These are phyloP conservation scores for Rhynchonema sp. DNA, from an alignment of 2,888 invertebrate genomes.

Conservation along the genomic window DNA sequence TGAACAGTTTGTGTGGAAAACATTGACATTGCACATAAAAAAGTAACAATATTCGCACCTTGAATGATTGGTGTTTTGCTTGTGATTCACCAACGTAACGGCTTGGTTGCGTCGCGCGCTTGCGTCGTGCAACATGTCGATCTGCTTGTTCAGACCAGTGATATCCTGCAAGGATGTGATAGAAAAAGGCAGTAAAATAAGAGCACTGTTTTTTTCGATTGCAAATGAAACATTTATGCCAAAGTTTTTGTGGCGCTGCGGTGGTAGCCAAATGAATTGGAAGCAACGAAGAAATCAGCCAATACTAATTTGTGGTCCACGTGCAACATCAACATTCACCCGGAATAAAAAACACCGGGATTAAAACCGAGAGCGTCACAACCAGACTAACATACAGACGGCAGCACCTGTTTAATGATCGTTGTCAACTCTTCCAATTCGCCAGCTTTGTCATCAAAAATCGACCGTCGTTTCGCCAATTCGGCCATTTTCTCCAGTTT, in stretches of 20 bases:
- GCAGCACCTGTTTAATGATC: constrained; percentile 75
- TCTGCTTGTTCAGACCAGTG: constrained; percentile 80
- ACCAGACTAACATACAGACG: constrained; percentile 31
- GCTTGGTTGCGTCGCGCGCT: not conserved
- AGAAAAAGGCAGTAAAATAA: too few species aligned
- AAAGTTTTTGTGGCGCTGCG: too few species aligned
- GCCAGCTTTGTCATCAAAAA: constrained; percentile 57
- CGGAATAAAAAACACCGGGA: not conserved
- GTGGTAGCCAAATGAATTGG: too few species aligned
- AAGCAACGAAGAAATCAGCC: too few species aligned
- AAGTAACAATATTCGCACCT: too few species aligned
- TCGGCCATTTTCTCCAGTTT: constrained; percentile 82
- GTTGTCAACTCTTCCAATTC: constrained; percentile 94
- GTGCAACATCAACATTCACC: too few species aligned
- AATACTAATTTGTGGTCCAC: too few species aligned
- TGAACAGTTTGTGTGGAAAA: too few species aligned
- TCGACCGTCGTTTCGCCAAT: constrained; percentile 42
- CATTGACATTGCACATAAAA: too few species aligned
- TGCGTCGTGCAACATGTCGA: constrained; percentile 48
- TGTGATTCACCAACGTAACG: not conserved
- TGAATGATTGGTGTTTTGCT: not conserved
- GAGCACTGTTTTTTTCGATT: too few species aligned
- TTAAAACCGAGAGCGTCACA: constrained; percentile 32
- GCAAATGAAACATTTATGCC: too few species aligned
- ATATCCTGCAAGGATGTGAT: constrained; percentile 58